phyloP scores from a whole-genome alignment of 2,888 invertebrate genomes.

The Panzeria rudis region DNA sequence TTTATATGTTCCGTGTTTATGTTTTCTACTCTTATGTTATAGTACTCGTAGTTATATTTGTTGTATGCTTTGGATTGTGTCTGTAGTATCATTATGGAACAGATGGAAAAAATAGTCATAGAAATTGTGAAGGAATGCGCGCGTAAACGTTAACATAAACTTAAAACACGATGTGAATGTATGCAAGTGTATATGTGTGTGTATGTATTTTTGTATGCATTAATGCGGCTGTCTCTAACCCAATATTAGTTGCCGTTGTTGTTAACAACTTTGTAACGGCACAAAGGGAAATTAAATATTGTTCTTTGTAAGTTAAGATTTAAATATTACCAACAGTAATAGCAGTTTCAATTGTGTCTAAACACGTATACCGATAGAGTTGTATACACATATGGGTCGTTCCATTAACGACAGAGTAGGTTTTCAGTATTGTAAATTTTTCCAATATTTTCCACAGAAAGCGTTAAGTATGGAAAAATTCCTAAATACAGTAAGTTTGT shows the following conservation, averaged over 20 bases:
- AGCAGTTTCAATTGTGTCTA: constrained; percentile 23
- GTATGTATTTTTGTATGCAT: neutral
- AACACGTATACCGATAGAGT: neutral
- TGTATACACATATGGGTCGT: neutral
- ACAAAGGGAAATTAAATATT: constrained; percentile 71
- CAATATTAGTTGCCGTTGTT: constrained; percentile 69
- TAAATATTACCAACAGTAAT: constrained; percentile 56
- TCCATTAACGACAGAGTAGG: neutral
- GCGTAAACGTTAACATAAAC: constrained; percentile 49
- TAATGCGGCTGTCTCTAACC: constrained; percentile 46
- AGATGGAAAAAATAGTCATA: constrained; percentile 55
- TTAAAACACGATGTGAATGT: constrained; percentile 11
- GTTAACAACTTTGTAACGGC: constrained; percentile 72
- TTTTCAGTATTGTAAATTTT: neutral
- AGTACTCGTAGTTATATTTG: neutral
- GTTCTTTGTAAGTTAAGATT: constrained; percentile 56
- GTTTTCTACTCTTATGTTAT: constrained; percentile 21
- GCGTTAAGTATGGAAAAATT: no score
- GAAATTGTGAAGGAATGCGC: constrained; percentile 65
- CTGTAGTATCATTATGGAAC: constrained; percentile 42
- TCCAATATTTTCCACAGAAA: no score
- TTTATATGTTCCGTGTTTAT: constrained; percentile 39
- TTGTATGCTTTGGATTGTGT: constrained; percentile 17
- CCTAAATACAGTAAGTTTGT: no score
- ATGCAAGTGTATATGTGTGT: neutral